Evolutionary conservation across 2,113 vertebrate genomes (phyloP).

Genomic region (Apteryx owenii): DNA sequence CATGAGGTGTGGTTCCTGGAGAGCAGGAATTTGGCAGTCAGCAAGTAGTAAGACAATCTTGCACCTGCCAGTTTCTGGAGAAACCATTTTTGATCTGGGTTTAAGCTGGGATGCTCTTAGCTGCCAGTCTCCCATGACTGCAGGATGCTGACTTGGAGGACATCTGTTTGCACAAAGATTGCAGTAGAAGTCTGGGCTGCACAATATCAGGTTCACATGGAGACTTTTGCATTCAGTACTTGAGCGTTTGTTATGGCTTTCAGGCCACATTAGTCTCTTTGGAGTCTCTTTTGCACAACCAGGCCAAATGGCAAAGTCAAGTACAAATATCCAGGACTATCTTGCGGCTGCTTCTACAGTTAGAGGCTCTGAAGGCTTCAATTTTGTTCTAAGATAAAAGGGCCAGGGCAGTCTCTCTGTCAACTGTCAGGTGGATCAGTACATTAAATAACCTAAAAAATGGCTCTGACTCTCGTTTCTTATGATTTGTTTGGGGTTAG

Average conservation of each 20-base stretch:
- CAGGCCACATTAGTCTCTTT: background rate
- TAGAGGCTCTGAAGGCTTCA: background rate
- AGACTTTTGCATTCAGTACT: background rate
- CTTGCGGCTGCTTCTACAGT: background rate
- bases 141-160: background rate
- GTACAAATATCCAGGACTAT: background rate
- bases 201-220: background rate
- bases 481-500: background rate
- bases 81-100: rapidly evolving
- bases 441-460: background rate
- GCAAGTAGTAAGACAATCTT: background rate
- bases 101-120: background rate
- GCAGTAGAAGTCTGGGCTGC: background rate
- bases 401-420: background rate
- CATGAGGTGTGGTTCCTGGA: background rate
- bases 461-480: background rate
- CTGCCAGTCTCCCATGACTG: background rate
- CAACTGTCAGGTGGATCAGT: background rate
- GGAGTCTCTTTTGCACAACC: background rate
- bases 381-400: background rate
- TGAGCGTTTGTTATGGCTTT: background rate
- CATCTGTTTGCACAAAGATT: background rate
- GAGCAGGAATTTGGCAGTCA: background rate
- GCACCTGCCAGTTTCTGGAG: background rate
- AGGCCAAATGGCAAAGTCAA: background rate